These are phyloP conservation scores for Oscheius sp. DNA, from an alignment of 2,888 invertebrate species.

Conservation along the genomic window DNA sequence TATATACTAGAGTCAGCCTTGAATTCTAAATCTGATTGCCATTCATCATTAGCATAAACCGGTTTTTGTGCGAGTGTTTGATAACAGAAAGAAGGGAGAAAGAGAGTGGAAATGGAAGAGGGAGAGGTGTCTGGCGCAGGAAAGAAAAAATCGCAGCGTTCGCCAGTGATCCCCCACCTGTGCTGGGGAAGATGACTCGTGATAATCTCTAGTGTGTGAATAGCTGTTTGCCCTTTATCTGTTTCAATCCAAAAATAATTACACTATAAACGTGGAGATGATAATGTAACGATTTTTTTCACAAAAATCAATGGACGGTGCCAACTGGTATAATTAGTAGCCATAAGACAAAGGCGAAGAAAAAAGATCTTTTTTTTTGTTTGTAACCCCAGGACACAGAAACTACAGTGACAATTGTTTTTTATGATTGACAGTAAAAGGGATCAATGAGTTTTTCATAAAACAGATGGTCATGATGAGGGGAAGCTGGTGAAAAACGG, in stretches of 20 bases:
- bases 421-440: too few species aligned
- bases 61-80: conserved; percentile 4
- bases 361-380: too few species aligned
- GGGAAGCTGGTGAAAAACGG: background rate
- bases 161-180: background rate
- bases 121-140: background rate
- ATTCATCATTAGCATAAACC: conserved; percentile 28
- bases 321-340: too few species aligned
- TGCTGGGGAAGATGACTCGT: background rate
- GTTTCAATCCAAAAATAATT: background rate
- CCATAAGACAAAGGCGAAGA: too few species aligned
- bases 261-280: too few species aligned
- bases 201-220: background rate
- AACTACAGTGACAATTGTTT: too few species aligned
- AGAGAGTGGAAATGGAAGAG: background rate
- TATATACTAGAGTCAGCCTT: background rate
- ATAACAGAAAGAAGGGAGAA: background rate
- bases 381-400: background rate
- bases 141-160: background rate
- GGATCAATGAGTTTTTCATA: too few species aligned
- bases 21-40: conserved; percentile 1
- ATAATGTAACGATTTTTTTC: too few species aligned
- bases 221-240: background rate
- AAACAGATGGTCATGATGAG: conserved; percentile 15
- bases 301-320: too few species aligned